Evolutionary conservation across 2,113 vertebrate species (phyloP).

Genomic region (Lampris incognitus): DNA sequence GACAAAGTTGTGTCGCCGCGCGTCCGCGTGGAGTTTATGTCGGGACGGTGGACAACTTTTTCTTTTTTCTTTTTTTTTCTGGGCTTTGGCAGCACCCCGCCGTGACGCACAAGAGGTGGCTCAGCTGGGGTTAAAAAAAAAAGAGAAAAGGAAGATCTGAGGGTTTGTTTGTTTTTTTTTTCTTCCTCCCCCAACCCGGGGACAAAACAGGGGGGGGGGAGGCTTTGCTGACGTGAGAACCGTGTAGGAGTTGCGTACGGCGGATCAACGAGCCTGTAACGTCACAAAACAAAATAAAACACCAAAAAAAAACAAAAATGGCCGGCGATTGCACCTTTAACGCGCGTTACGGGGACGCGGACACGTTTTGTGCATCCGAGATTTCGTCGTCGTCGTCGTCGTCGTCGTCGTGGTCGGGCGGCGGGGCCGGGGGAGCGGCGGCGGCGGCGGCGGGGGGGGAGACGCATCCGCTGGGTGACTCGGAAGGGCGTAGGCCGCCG

Average conservation of each 20-base stretch:
- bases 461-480: constrained; percentile 41
- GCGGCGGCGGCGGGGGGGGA: constrained; percentile 36
- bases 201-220: background rate
- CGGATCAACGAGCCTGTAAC: constrained; percentile 33
- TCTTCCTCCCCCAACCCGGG: no score
- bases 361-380: constrained; percentile 60
- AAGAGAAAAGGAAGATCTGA: background rate
- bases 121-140: background rate
- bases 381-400: no score
- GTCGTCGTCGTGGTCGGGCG: constrained; percentile 43
- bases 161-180: background rate
- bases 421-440: constrained; percentile 25
- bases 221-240: constrained; percentile 6
- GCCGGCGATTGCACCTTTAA: constrained; percentile 71
- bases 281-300: no score
- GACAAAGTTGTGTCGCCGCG: no score
- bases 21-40: constrained; percentile 61
- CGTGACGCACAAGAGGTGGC: background rate
- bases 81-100: background rate
- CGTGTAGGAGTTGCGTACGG: constrained; percentile 2
- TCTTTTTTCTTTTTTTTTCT: no score
- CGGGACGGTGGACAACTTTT: constrained; percentile 55
- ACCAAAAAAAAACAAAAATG: constrained; percentile 65
- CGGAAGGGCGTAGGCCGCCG: constrained; percentile 33
- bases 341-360: constrained; percentile 50